Conservation (phyloP, 1,140 invertebrate species). For the Holotrichia oblita region DNA sequence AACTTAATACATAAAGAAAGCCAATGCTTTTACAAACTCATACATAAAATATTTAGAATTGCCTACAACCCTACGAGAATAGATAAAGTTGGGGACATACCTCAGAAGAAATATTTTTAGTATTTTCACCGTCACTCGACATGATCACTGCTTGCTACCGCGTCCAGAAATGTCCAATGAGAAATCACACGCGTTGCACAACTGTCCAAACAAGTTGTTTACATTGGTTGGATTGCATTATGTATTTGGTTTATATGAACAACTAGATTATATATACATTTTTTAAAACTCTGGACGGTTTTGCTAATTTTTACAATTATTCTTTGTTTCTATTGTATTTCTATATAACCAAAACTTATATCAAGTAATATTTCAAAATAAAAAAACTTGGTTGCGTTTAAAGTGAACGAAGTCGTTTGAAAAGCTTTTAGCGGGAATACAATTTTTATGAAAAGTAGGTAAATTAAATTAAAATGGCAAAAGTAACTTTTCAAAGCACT, state of each 20-base stretch:
- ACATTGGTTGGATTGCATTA: neutral
- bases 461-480: too few relatives aligned
- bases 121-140: constrained; percentile 59
- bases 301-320: neutral
- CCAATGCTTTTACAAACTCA: neutral
- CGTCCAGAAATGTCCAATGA: constrained; percentile 57
- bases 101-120: constrained; percentile 56
- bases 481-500: too few relatives aligned
- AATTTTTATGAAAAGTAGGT: too few relatives aligned
- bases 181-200: constrained; percentile 51
- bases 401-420: too few relatives aligned
- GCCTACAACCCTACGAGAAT: too few relatives aligned
- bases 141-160: constrained; percentile 56
- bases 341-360: too few relatives aligned
- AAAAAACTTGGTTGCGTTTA: too few relatives aligned
- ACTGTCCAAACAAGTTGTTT: constrained; percentile 40
- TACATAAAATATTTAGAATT: constrained; percentile 38
- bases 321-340: neutral
- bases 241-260: constrained; percentile 12
- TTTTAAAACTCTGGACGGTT: neutral
- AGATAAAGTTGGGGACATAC: constrained; percentile 49
- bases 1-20: neutral
- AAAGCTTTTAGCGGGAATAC: too few relatives aligned
- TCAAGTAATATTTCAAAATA: too few relatives aligned
- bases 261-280: constrained; percentile 1